Base-by-base conservation (phyloP, 2,113 vertebrate genomes). In the Chamaetylas fuelleborni region DNA sequence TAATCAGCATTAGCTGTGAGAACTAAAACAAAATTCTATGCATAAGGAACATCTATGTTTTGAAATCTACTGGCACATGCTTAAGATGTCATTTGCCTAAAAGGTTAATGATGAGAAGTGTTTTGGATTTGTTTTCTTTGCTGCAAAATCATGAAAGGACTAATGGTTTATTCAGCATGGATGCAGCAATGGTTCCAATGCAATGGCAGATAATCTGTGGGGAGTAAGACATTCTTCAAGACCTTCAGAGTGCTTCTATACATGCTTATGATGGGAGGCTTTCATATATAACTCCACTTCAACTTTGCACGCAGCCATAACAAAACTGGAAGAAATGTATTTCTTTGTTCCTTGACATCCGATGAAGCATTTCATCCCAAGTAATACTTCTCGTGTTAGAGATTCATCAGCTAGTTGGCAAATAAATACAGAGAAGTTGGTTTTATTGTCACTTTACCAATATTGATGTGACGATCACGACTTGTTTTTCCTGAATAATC, bases 401-500 rank as follows among this genome's bases (percentile, higher is more conserved):
- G 92, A 69, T 97, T 96, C 92, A 95, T 94, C 88, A 97, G 86
- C 58, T 95, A 70, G 89, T 93, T 97, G 94, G 73, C 89, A 98
- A 97, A 97, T 96, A 97, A 96, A 97, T 91, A 95, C 29, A 86
- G 82, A 93, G 90, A 64, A 94, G 28, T 71, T 93, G 73, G 84
- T 97, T 96, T 82, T 95, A 64, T 92, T 97, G 85, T 96, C 96
- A 95, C 89, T 81, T 92, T 84, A 86, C 84, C 74, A 62, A 70
- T 91, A 80, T 33, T 95, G 57, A 57, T 17, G 14, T 96, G 96
- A 64, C 76, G 72, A 67, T 97, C 91, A 92, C 26, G 17, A 15
- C 60, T 86, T 79, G n/a, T 94, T 96, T 96, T 97, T 81, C 62
- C 77, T 93, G 86, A 96, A 90, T 95, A 95, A 95, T 91, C 82